Percentiles rank a stretch among this genome's conserved stretches.
Conservation (phyloP, 2,113 vertebrate genomes). For the zebrafish (Danio rerio) region DNA sequence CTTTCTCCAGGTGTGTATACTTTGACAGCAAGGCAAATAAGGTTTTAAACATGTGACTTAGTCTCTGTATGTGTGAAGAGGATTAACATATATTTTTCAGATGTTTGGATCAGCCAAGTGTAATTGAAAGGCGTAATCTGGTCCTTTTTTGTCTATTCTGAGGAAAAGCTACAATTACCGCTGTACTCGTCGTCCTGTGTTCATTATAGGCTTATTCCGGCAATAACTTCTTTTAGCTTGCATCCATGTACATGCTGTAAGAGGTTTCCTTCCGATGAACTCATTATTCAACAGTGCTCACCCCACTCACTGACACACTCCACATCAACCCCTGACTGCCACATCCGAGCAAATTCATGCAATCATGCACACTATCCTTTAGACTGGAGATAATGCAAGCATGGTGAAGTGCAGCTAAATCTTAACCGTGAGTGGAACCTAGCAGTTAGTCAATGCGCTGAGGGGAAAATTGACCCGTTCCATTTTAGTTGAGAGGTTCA, state of each 20-base stretch:
- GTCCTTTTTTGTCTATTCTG: conserved; percentile 2
- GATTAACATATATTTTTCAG: conserved; percentile 47
- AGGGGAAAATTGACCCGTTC: conserved; percentile 25
- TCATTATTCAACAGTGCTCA: conserved; percentile 35
- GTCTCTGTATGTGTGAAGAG: conserved; percentile 1
- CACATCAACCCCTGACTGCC: conserved; percentile 60
- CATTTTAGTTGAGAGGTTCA: conserved; percentile 22
- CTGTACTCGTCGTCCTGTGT: conserved; percentile 25
- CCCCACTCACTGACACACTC: conserved; percentile 45
- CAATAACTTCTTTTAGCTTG: conserved; percentile 4
- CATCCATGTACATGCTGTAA: neutral
- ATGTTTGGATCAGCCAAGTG: conserved; percentile 12
- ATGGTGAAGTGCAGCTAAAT: conserved; percentile 49
- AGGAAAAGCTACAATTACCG: conserved; percentile 35
- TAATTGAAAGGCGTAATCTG: conserved; percentile 42
- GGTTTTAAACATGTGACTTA: conserved; percentile 26
- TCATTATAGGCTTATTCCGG: neutral
- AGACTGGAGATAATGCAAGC: conserved; percentile 65
- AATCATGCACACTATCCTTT: conserved; percentile 72
- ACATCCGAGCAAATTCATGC: conserved; percentile 70
- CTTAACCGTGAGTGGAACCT: conserved; percentile 18
- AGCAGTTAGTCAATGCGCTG: conserved; percentile 21
- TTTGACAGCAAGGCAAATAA: neutral
- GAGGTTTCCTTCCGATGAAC: neutral
- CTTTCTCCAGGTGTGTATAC: conserved; percentile 7